phyloP scores from a whole-genome alignment of 2,797 vertebrate genomes.

The Rhinella marina region DNA sequence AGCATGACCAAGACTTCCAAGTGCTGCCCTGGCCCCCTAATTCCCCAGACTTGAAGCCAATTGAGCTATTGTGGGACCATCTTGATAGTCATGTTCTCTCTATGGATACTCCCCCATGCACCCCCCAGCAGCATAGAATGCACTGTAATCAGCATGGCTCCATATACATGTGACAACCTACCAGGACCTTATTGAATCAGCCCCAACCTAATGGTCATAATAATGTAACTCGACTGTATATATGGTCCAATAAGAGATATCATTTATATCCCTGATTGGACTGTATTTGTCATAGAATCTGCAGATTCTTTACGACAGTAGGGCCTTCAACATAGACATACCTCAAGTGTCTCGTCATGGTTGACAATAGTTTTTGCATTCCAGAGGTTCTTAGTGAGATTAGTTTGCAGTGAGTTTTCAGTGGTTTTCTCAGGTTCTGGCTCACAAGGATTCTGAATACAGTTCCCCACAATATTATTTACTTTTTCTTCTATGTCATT shows the following conservation, averaged over 20 bases:
- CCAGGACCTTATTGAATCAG: too few relatives aligned
- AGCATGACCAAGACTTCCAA: too few relatives aligned
- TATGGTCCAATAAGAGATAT: not conserved
- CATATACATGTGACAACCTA: too few relatives aligned
- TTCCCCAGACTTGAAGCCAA: too few relatives aligned
- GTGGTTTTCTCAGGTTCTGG: conserved; percentile 72
- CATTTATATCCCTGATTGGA: not conserved
- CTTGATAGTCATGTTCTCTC: too few relatives aligned
- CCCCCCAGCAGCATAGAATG: too few relatives aligned
- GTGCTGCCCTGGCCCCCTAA: too few relatives aligned
- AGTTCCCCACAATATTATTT: conserved; percentile 71
- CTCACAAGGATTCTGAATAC: conserved; percentile 71
- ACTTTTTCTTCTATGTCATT: conserved; percentile 79
- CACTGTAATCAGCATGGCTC: too few relatives aligned
- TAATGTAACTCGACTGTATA: not conserved
- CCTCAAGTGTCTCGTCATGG: conserved; percentile 91
- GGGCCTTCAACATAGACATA: conserved; percentile 66
- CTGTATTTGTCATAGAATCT: not conserved
- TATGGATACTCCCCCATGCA: too few relatives aligned
- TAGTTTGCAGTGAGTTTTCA: conserved; percentile 75
- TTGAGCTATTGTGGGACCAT: too few relatives aligned
- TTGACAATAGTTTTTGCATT: conserved; percentile 76
- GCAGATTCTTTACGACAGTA: not conserved
- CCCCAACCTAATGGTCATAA: too few relatives aligned
- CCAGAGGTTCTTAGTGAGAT: conserved; percentile 79